phyloP scores from a whole-genome alignment of 2,888 invertebrate species.

The Sinotaia quadrata region DNA sequence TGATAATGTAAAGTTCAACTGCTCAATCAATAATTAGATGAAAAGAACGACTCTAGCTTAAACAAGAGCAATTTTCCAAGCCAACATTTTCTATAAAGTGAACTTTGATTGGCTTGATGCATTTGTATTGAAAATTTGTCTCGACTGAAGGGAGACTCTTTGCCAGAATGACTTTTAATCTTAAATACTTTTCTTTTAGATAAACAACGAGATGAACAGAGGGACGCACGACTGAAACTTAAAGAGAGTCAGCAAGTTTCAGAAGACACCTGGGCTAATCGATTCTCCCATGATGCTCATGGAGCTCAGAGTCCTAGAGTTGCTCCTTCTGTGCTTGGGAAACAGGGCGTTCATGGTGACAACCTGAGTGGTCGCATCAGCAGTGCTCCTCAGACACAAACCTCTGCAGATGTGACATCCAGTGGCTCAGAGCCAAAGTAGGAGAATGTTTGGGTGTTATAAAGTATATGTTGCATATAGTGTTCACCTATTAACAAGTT shows the following conservation, averaged over 20 bases:
- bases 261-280: constrained; percentile 58
- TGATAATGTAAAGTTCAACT: no score
- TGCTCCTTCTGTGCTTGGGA: not conserved
- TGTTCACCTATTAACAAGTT: not conserved
- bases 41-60: no score
- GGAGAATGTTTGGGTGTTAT: constrained; percentile 1
- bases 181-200: constrained; percentile 14
- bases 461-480: not conserved
- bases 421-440: constrained; percentile 29
- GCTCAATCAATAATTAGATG: no score
- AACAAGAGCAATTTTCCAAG: no score
- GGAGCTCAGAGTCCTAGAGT: not conserved
- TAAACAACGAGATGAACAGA: constrained; percentile 37
- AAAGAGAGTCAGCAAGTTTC: constrained; percentile 16
- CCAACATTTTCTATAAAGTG: no score
- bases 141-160: not conserved
- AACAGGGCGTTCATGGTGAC: not conserved
- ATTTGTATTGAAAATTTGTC: no score
- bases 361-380: constrained; percentile 33
- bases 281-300: constrained; percentile 22
- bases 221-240: constrained; percentile 46
- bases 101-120: no score
- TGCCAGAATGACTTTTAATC: not conserved
- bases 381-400: constrained; percentile 42
- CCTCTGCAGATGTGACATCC: constrained; percentile 27